Evolutionary conservation across 2,888 invertebrate species (phyloP).

Genomic region (Galeopsomyia nigrocyanea): DNA sequence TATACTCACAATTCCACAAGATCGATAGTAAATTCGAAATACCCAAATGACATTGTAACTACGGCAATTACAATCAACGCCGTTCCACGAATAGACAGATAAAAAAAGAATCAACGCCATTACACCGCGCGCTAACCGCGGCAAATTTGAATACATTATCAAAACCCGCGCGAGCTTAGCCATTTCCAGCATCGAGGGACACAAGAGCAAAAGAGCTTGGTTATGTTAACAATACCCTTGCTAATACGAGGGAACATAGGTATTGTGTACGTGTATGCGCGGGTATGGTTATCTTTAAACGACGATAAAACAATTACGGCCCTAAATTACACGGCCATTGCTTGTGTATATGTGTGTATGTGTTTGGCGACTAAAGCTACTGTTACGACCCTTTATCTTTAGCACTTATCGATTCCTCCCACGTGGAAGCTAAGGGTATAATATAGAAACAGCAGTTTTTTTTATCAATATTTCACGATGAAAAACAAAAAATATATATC

Average conservation of each 20-base stretch:
- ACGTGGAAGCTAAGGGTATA: too few relatives aligned
- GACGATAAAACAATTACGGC: slow-evolving; percentile 53
- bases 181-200: not conserved
- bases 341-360: slow-evolving; percentile 23
- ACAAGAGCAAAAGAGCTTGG: slow-evolving; percentile 9
- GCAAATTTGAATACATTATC: slow-evolving; percentile 3
- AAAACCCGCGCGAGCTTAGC: slow-evolving; percentile 1
- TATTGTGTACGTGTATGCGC: not conserved
- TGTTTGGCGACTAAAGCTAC: slow-evolving; percentile 34
- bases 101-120: too few relatives aligned
- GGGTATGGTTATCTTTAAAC: slow-evolving; percentile 48
- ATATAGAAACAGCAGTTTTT: not conserved
- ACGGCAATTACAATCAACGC: too few relatives aligned
- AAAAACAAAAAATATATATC: slow-evolving; percentile 18
- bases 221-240: slow-evolving; percentile 43
- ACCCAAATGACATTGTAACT: too few relatives aligned
- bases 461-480: slow-evolving; percentile 28
- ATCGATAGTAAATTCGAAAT: too few relatives aligned
- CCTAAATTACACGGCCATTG: slow-evolving; percentile 50
- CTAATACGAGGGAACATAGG: slow-evolving; percentile 34
- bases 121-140: too few relatives aligned
- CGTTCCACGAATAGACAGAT: too few relatives aligned
- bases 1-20: too few relatives aligned
- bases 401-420: slow-evolving; percentile 47
- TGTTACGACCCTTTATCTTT: slow-evolving; percentile 47